These are phyloP conservation scores for Cyclargus thomasi DNA, from an alignment of 1,140 invertebrate species.

Conservation along the genomic window DNA sequence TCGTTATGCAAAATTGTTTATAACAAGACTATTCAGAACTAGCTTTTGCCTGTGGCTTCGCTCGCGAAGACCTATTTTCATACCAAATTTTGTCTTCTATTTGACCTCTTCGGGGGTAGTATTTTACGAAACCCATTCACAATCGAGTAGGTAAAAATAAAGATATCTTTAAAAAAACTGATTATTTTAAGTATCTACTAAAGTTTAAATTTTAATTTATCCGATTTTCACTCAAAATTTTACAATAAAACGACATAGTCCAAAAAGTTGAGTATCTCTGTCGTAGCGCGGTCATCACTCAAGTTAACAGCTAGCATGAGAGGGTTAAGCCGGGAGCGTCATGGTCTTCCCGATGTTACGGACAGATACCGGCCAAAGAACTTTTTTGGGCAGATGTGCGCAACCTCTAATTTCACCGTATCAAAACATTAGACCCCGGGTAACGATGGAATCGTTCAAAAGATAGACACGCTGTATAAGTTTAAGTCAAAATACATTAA, in stretches of 20 bases:
- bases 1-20: too few relatives aligned
- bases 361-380: conserved; percentile 48
- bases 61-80: too few relatives aligned
- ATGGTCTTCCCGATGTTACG: conserved; percentile 59
- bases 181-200: too few relatives aligned
- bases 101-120: too few relatives aligned
- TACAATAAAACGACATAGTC: neutral
- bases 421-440: conserved; percentile 56
- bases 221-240: too few relatives aligned
- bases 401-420: conserved; percentile 62
- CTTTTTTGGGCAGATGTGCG: conserved; percentile 61
- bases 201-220: too few relatives aligned
- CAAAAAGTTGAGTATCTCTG: conserved; percentile 44
- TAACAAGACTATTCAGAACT: too few relatives aligned
- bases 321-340: conserved; percentile 55
- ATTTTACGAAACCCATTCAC: too few relatives aligned
- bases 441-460: conserved; percentile 24
- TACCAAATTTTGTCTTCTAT: too few relatives aligned
- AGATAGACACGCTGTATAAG: conserved; percentile 11
- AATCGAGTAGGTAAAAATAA: too few relatives aligned
- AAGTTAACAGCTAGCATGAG: conserved; percentile 68
- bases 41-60: too few relatives aligned
- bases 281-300: conserved; percentile 49
- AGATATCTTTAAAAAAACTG: too few relatives aligned
- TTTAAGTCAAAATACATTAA: conserved; percentile 6